Evolutionary conservation across 1,140 invertebrate species (phyloP).

Genomic region (Sinonovacula constricta): DNA sequence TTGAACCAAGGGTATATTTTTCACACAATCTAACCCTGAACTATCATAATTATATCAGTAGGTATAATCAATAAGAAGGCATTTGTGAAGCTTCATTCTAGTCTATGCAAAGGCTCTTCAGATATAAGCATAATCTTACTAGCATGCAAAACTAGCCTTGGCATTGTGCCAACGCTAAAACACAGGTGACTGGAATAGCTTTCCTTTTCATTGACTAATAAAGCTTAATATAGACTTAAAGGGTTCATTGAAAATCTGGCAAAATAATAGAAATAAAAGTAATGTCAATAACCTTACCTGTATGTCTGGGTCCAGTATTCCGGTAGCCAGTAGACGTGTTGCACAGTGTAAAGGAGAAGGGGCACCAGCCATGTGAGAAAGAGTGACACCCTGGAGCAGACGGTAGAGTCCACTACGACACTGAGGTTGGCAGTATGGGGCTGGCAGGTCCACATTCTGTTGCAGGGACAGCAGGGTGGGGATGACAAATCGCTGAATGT

Average conservation of each 20-base stretch:
- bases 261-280: neutral
- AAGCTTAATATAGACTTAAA: neutral
- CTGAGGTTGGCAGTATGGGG: conserved; percentile 8
- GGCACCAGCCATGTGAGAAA: neutral
- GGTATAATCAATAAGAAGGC: too few species aligned
- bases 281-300: conserved; percentile 21
- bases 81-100: too few species aligned
- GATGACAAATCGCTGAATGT: conserved; percentile 24
- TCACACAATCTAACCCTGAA: too few species aligned
- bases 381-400: conserved; percentile 2
- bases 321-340: conserved; percentile 9
- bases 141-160: too few species aligned
- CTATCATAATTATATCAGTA: too few species aligned
- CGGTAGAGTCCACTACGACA: conserved; percentile 31
- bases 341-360: conserved; percentile 31
- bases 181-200: too few species aligned
- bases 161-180: too few species aligned
- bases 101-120: too few species aligned
- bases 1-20: too few species aligned
- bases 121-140: too few species aligned
- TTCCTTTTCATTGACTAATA: too few species aligned
- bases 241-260: neutral
- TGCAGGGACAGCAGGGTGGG: conserved; percentile 27
- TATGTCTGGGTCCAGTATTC: conserved; percentile 24
- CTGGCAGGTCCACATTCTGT: conserved; percentile 6